Base-by-base conservation (phyloP, 2,113 vertebrate genomes). In the Heterotis niloticus region DNA sequence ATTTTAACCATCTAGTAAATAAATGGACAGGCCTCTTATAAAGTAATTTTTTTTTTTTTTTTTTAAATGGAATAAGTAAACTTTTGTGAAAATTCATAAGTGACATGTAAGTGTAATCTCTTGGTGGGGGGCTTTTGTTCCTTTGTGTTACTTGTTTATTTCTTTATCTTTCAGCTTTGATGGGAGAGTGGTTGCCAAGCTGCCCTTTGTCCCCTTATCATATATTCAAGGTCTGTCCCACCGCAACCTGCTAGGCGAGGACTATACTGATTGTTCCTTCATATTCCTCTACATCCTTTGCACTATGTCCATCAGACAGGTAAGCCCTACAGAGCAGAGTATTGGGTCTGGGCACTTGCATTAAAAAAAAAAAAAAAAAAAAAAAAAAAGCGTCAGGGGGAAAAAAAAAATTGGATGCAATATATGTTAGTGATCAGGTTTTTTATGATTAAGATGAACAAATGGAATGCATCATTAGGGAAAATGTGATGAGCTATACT, bases 261-360 rank as follows among this genome's bases (percentile, higher is more conserved):
- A 99, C 86, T 98, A 94, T 86, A 99, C 98, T 0, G 98, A 99
- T 89, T 99, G 97, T 76, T 99, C 98, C 81, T 99, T 99, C 83
- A 99, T 99, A 87, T 99, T 99, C 88, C 94, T 99, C 64, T 99
- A 99, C 82, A 99, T 99, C 73, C 95, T 99, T 68, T 99, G 98
- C 87, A 99, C 98, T 12, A 99, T 99, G 98, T 99, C 98, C 0
- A 99, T 99, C 85, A 94, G 98, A 85, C 98, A 99, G 91, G 98
- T 99, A 91, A 34, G 34, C 5, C 13, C 16, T 1, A 57, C 64
- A 24, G 26, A 52, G n/a, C 59, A 68, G 12, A 80, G 75, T 44
- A 44, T 44, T 44, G 34, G 34, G 34, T 44, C 34, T 44, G 34
- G 34, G 7, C 34, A 44, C 34, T 44, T 44, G 34, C 3, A 44